phyloP scores from a whole-genome alignment of 1,140 invertebrate species.

The Drosophila kanapiae region DNA sequence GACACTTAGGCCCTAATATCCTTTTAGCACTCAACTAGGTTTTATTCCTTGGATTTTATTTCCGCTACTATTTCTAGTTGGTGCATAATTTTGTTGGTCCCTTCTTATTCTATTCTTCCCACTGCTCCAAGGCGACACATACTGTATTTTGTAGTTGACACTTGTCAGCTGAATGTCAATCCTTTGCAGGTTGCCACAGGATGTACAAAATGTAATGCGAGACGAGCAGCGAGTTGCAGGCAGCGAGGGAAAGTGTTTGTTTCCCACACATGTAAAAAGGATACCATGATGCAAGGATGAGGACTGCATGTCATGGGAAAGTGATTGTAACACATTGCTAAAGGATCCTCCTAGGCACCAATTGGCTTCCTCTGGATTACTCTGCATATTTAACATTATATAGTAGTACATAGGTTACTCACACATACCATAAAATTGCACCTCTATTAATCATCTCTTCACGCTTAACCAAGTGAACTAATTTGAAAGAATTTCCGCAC shows the following conservation, averaged over 20 bases:
- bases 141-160: constrained; percentile 44
- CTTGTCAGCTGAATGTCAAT: constrained; percentile 77
- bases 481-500: constrained; percentile 17
- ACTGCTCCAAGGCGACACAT: background rate
- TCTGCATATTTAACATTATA: constrained; percentile 32
- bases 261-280: constrained; percentile 61
- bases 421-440: constrained; percentile 4
- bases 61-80: constrained; percentile 60
- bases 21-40: constrained; percentile 59
- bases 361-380: constrained; percentile 43
- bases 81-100: constrained; percentile 60
- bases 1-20: constrained; percentile 78
- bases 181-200: constrained; percentile 78
- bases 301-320: constrained; percentile 72
- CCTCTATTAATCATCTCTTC: constrained; percentile 53
- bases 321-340: constrained; percentile 47
- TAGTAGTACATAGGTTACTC: background rate
- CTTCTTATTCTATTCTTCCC: background rate
- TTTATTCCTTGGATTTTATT: constrained; percentile 67
- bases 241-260: constrained; percentile 68
- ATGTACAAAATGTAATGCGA: constrained; percentile 69
- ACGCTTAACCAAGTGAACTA: constrained; percentile 60
- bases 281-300: constrained; percentile 47
- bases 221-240: constrained; percentile 32
- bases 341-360: constrained; percentile 11